phyloP scores from a whole-genome alignment of 2,113 vertebrate genomes.

The Pholis gunnellus region DNA sequence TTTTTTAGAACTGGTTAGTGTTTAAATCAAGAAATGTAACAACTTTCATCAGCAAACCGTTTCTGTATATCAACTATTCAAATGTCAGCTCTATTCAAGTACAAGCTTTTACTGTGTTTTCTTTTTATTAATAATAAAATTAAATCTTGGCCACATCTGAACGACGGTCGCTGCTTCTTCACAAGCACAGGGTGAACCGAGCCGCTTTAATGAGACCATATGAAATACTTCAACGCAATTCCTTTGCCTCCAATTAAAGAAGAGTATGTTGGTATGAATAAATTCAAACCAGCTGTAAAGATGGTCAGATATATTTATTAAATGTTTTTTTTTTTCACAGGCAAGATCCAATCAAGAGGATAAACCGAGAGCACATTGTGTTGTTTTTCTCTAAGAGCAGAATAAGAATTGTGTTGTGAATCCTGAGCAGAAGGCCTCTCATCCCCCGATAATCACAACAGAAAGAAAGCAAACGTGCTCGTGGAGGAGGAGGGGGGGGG shows the following conservation, averaged over 20 bases:
- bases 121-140: not conserved
- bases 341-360: slow-evolving; percentile 46
- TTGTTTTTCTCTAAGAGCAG: slow-evolving; percentile 10
- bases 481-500: not conserved
- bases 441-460: slow-evolving; percentile 23
- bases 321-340: slow-evolving; percentile 66
- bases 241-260: not conserved
- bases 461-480: slow-evolving; percentile 14
- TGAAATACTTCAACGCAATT: not conserved
- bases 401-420: slow-evolving; percentile 31
- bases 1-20: too few species aligned
- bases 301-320: slow-evolving; percentile 71
- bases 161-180: not conserved
- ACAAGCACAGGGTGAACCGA: not conserved
- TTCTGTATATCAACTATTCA: not conserved
- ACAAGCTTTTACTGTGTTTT: not conserved
- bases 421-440: slow-evolving; percentile 65
- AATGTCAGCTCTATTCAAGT: not conserved
- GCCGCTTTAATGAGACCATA: not conserved
- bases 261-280: not conserved
- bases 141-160: not conserved
- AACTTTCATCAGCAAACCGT: not conserved
- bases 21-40: not conserved
- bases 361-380: slow-evolving; percentile 25
- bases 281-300: slow-evolving; percentile 35